phyloP scores from a whole-genome alignment of 2,797 vertebrate genomes.

The Sebastes kiyomatsui region DNA sequence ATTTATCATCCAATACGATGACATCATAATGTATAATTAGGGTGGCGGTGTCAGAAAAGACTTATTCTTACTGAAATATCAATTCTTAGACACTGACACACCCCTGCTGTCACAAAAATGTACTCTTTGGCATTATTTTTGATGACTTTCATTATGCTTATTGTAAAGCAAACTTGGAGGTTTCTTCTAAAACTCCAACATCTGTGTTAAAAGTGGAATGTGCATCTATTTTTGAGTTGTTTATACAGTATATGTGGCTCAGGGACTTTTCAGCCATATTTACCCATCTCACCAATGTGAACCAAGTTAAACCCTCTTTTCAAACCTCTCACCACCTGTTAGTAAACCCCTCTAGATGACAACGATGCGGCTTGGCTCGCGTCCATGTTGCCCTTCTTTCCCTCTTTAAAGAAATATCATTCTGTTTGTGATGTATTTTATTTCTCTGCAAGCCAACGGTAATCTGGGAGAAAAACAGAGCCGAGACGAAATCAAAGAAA shows the following conservation, averaged over 20 bases:
- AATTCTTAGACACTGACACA: not conserved
- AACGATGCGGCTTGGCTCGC: conserved; percentile 2
- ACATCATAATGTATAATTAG: conserved; percentile 20
- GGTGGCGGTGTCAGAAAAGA: not conserved
- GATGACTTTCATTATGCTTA: not conserved
- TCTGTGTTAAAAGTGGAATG: not conserved
- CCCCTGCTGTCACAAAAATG: not conserved
- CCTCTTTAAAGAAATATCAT: conserved; percentile 9
- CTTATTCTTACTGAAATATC: not conserved
- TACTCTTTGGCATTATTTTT: not conserved
- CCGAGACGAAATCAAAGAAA: conserved; percentile 49
- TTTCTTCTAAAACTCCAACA: not conserved
- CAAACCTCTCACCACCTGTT: conserved; percentile 32
- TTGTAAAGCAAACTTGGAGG: not conserved
- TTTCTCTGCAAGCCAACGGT: conserved; percentile 29
- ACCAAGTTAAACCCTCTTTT: conserved; percentile 9
- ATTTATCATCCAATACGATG: conserved; percentile 7
- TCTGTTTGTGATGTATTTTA: conserved; percentile 34
- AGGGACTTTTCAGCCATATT: not conserved
- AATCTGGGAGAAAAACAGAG: conserved; percentile 51
- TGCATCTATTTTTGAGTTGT: not conserved
- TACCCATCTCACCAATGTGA: not conserved
- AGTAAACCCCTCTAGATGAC: conserved; percentile 16
- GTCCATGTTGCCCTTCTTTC: conserved; percentile 12
- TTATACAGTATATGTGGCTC: not conserved